A percentile compares a stretch with the other conserved stretches of the same genome.
These are phyloP conservation scores for Dromius quadrimaculatus DNA, from an alignment of 2,888 invertebrate species.

Conservation along the genomic window DNA sequence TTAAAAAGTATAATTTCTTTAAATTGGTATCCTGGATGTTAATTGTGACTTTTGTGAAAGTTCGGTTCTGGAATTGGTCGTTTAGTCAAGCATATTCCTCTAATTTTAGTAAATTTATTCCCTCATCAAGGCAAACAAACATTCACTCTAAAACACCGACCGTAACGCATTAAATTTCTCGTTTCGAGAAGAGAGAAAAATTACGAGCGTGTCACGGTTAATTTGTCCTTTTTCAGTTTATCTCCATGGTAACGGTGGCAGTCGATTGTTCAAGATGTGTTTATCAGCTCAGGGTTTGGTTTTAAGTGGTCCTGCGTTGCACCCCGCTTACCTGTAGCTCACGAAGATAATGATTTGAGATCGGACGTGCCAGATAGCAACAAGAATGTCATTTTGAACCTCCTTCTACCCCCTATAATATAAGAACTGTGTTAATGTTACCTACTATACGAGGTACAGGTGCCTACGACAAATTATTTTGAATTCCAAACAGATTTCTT, in stretches of 20 bases:
- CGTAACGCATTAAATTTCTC: constrained; percentile 25
- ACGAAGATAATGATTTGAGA: constrained; percentile 49
- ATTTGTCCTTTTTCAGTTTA: constrained; percentile 50
- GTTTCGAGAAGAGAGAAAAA: constrained; percentile 29
- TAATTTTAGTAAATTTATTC: constrained; percentile 5
- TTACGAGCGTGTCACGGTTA: constrained; percentile 45
- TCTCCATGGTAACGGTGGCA: constrained; percentile 50
- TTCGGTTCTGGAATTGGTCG: background rate
- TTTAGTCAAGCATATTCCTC: constrained; percentile 1
- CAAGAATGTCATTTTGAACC: constrained; percentile 47
- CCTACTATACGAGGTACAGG: constrained; percentile 3
- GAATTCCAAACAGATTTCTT: constrained; percentile 42
- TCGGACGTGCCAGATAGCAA: constrained; percentile 42
- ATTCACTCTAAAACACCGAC: constrained; percentile 1
- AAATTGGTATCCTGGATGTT: no score
- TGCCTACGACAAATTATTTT: constrained; percentile 41
- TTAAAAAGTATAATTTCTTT: no score
- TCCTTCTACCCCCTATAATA: constrained; percentile 29
- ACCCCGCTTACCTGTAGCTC: constrained; percentile 23
- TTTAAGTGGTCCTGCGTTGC: constrained; percentile 42
- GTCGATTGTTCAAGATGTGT: constrained; percentile 50
- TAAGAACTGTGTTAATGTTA: constrained; percentile 44
- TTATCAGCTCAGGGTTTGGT: constrained; percentile 47
- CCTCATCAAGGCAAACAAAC: constrained; percentile 11
- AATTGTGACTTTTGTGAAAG: no score